Evolutionary conservation across 1,140 invertebrate species (phyloP).

Genomic region (Penaeus indicus): DNA sequence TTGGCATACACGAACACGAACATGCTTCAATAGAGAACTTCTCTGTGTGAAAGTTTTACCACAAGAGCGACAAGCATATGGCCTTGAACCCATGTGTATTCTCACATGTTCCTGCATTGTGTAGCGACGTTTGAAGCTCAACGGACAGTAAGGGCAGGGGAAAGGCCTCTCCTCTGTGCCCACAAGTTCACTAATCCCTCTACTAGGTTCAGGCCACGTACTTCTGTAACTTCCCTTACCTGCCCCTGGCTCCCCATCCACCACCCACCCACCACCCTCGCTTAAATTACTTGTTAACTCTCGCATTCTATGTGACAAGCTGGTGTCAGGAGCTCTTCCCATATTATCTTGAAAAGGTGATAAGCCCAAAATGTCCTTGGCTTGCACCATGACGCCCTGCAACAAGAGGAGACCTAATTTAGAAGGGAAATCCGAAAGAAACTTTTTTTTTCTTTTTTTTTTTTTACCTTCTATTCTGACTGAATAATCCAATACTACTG

Average conservation of each 20-base stretch:
- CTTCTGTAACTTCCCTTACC: constrained; percentile 72
- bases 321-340: constrained; percentile 49
- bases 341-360: constrained; percentile 57
- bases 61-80: constrained; percentile 58
- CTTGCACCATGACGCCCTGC: constrained; percentile 59
- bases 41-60: constrained; percentile 57
- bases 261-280: constrained; percentile 42
- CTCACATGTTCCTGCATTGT: constrained; percentile 74
- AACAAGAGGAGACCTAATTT: constrained; percentile 63
- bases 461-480: background rate
- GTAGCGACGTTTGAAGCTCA: constrained; percentile 78
- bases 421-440: constrained; percentile 35
- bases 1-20: constrained; percentile 51
- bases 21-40: constrained; percentile 53
- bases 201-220: constrained; percentile 69
- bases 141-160: constrained; percentile 76
- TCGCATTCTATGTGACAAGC: constrained; percentile 59
- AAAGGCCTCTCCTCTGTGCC: constrained; percentile 77
- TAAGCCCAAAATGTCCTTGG: constrained; percentile 60
- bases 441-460: background rate
- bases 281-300: constrained; percentile 39
- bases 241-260: background rate
- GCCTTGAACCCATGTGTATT: constrained; percentile 59
- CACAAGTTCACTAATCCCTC: constrained; percentile 8
- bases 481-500: no score